Evolutionary conservation across 2,797 vertebrate species (phyloP), one percentile per base, ranked within the genome.

Genomic region (Mareca penelope): DNA sequence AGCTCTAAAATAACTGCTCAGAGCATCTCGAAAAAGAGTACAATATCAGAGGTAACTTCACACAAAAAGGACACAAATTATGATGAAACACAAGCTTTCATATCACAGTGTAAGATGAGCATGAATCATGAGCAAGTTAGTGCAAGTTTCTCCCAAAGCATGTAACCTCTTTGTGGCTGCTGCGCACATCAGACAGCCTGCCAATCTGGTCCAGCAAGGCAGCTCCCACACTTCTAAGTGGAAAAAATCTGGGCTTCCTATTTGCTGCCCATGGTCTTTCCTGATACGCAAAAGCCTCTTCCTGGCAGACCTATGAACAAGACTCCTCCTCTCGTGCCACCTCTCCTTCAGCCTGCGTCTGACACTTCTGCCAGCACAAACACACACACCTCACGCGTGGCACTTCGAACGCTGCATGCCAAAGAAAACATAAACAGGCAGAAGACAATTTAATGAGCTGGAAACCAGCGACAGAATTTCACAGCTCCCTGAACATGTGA

Each of bases 201-300:
- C 15, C 88, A 26, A 17, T 22, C 73, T 22, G n/a, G 28, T n/a
- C 60, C 55, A 19, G 50, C 1, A 24, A 18, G 22, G 52, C 52
- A 75, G 61, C 60, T 79, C 35, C 67, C 40, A 61, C 1, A 0
- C 33, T 79, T 65, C 7, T 1, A 35, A 61, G 42, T 1, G 15
- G 50, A 70, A 40, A 16, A 18, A 61, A 22, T 61, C 39, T 6
- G 2, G 52, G 28, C 19, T 33, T 56, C n/a, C 46, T 18, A 3
- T 52, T 61, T 82, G n/a, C 35, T 42, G 28, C 24, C 42, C 24
- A 1, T 13, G 46, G 14, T 59, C 65, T 52, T 55, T 29, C 44
- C 15, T 0, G 1, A 64, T 14, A 33, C 0, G 0, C 5, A 23
- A 65, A 60, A 77, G 37, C 19, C 11, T 64, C 50, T 22, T n/a